Conservation (phyloP, 2,888 invertebrate genomes). For the Pollenia amentaria region DNA sequence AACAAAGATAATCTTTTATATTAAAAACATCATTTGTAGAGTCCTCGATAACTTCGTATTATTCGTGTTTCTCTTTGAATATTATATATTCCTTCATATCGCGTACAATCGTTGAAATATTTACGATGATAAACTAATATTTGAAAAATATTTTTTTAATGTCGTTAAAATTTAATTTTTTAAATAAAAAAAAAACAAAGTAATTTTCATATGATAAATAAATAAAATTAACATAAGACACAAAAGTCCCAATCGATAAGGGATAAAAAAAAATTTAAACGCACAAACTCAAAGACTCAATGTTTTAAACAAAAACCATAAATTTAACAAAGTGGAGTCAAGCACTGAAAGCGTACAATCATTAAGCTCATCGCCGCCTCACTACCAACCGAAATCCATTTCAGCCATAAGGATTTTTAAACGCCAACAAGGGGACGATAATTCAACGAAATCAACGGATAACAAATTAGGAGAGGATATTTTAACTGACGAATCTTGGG, state of each 20-base stretch:
- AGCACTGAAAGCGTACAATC: constrained; percentile 53
- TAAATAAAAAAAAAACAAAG: constrained; percentile 26
- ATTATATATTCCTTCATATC: constrained; percentile 72
- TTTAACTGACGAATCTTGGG: constrained; percentile 12
- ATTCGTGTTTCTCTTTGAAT: constrained; percentile 64
- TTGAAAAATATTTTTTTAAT: constrained; percentile 37
- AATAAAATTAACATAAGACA: constrained; percentile 29
- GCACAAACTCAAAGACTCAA: constrained; percentile 69
- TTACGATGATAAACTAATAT: constrained; percentile 38
- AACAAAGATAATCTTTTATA: constrained; percentile 26
- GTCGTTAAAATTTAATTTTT: constrained; percentile 25
- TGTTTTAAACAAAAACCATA: constrained; percentile 59
- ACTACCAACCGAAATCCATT: constrained; percentile 30
- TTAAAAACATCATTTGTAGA: constrained; percentile 28
- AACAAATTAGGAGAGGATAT: constrained; percentile 30
- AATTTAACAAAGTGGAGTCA: constrained; percentile 69
- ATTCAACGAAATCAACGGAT: constrained; percentile 35
- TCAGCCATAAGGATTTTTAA: constrained; percentile 69
- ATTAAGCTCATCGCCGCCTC: constrained; percentile 24
- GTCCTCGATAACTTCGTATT: constrained; percentile 53
- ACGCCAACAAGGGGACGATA: background rate
- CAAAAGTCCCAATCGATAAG: constrained; percentile 55
- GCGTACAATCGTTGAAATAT: constrained; percentile 49
- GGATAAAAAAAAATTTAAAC: constrained; percentile 56
- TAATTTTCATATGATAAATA: constrained; percentile 7